Percentiles rank a stretch among this genome's conserved stretches.
phyloP scores from a whole-genome alignment of 2,113 vertebrate genomes.

The Scopus umbretta region DNA sequence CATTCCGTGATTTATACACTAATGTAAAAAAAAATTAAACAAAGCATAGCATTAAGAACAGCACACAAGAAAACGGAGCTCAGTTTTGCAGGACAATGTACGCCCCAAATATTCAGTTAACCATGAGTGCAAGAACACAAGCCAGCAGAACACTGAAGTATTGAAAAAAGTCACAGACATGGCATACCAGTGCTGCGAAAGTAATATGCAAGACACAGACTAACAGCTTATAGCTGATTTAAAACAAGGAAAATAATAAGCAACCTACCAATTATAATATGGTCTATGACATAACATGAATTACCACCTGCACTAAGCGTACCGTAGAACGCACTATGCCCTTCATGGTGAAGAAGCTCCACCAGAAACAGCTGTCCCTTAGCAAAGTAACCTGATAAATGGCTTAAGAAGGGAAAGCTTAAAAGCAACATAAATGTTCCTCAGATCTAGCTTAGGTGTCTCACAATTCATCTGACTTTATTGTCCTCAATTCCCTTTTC shows the following conservation, averaged over 20 bases:
- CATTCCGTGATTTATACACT: neutral
- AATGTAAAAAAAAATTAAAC: neutral
- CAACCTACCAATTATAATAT: neutral
- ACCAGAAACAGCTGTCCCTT: neutral
- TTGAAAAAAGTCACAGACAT: neutral
- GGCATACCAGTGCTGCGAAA: neutral
- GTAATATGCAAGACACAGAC: neutral
- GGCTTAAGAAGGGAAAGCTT: neutral
- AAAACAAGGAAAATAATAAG: neutral
- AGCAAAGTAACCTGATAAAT: neutral
- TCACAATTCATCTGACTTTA: neutral
- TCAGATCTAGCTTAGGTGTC: neutral
- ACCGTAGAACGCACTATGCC: accelerated
- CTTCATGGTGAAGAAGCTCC: neutral
- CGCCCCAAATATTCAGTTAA: neutral
- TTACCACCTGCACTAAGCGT: neutral
- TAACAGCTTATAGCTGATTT: neutral
- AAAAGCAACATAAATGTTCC: neutral
- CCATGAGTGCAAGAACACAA: neutral
- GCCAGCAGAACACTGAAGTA: neutral
- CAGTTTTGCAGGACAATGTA: neutral
- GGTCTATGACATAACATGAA: neutral
- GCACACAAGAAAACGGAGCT: neutral
- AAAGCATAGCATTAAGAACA: neutral
- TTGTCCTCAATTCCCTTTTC: neutral